A percentile compares a stretch with the other conserved stretches of the same genome.
phyloP scores from a whole-genome alignment of 2,888 invertebrate species.

The Andrena chrysosceles region DNA sequence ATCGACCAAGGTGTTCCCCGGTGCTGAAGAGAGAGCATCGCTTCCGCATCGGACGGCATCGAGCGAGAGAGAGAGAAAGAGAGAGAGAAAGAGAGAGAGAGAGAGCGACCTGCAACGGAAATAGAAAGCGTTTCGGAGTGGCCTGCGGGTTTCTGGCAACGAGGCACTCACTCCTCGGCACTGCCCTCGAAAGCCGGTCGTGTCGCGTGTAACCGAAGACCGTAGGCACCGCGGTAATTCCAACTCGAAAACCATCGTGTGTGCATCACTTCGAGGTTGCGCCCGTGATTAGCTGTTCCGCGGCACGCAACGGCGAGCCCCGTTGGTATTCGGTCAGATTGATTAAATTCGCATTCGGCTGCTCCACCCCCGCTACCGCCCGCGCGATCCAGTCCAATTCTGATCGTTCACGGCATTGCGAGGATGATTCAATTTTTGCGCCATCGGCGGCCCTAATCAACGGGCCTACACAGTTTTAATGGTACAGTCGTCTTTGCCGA shows the following conservation, averaged over 20 bases:
- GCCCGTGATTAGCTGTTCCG: slow-evolving; percentile 58
- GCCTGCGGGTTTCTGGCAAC: slow-evolving; percentile 56
- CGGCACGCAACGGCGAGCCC: slow-evolving; percentile 55
- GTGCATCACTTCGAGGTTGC: slow-evolving; percentile 58
- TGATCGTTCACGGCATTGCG: slow-evolving; percentile 7
- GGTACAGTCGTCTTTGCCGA: too few species aligned
- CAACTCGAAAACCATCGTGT: slow-evolving; percentile 63
- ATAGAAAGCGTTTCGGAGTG: slow-evolving; percentile 51
- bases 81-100: not conserved
- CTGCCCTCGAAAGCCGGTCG: slow-evolving; percentile 55
- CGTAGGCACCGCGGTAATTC: slow-evolving; percentile 53
- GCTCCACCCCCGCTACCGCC: slow-evolving; percentile 1
- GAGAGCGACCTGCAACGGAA: slow-evolving; percentile 30
- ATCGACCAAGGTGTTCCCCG: too few species aligned
- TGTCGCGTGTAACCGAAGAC: slow-evolving; percentile 63
- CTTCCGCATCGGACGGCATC: too few species aligned
- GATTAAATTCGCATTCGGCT: slow-evolving; percentile 59
- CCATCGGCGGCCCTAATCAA: too few species aligned
- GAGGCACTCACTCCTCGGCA: slow-evolving; percentile 40
- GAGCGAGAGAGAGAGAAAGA: not conserved
- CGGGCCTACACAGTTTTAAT: too few species aligned
- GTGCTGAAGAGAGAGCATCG: too few species aligned
- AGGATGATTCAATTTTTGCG: slow-evolving; percentile 11
- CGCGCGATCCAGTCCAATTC: slow-evolving; percentile 20
- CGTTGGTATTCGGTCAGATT: slow-evolving; percentile 44